Evolutionary conservation across 2,888 invertebrate species (phyloP).

Genomic region (Gryllus longicercus): DNA sequence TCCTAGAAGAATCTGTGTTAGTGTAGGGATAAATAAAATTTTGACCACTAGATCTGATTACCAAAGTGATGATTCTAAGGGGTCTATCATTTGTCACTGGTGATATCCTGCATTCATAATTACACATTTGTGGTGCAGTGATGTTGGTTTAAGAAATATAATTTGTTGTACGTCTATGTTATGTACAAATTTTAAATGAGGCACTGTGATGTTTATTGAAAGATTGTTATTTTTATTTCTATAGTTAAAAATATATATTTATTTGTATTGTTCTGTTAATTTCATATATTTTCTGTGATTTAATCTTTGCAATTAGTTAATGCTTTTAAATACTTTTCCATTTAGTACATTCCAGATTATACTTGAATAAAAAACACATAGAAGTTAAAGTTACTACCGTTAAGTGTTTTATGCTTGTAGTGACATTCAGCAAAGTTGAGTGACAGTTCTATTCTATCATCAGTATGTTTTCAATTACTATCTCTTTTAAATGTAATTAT

Average conservation of each 20-base stretch:
- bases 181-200: not conserved
- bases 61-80: not conserved
- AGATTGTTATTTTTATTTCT: not conserved
- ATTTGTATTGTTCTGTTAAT: too few species aligned
- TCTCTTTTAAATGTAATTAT: too few species aligned
- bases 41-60: not conserved
- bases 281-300: too few species aligned
- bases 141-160: not conserved
- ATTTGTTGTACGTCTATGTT: not conserved
- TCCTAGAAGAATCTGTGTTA: not conserved
- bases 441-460: too few species aligned
- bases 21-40: not conserved
- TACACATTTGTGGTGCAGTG: not conserved
- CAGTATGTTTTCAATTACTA: too few species aligned
- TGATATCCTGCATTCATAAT: not conserved
- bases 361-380: too few species aligned
- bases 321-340: too few species aligned
- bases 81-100: not conserved
- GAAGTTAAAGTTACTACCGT: too few species aligned
- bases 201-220: conserved; percentile 3
- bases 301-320: too few species aligned
- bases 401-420: too few species aligned
- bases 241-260: not conserved
- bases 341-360: too few species aligned
- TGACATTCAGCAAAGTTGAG: too few species aligned